Percentiles rank a stretch among this genome's conserved stretches.
Conservation (phyloP, 2,888 invertebrate species). For the Pseudoips prasinana region DNA sequence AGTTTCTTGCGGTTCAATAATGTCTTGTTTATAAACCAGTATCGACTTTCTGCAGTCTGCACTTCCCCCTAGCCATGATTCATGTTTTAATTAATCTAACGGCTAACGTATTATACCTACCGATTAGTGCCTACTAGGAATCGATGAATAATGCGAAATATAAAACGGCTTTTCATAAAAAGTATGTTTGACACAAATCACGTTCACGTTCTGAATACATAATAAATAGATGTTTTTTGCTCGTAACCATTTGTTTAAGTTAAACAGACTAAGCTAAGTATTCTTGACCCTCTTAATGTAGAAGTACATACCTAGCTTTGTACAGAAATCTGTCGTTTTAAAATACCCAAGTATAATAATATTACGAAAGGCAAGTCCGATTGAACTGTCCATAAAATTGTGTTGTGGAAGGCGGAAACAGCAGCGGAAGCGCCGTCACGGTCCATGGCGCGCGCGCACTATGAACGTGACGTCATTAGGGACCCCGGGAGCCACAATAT, state of each 20-base stretch:
- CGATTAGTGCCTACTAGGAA: too few relatives aligned
- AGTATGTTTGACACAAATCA: conserved; percentile 28
- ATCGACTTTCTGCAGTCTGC: conserved; percentile 43
- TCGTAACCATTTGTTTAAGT: conserved; percentile 5
- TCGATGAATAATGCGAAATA: conserved; percentile 12
- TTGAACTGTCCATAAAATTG: conserved; percentile 67
- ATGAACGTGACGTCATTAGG: conserved; percentile 62
- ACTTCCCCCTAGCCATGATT: conserved; percentile 38
- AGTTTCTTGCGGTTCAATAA: conserved; percentile 60
- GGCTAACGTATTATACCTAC: conserved; percentile 6
- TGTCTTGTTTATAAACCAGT: conserved; percentile 39
- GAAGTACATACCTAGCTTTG: conserved; percentile 6
- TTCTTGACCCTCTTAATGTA: conserved; percentile 26
- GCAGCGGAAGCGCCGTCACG: conserved; percentile 74
- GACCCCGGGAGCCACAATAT: conserved; percentile 38
- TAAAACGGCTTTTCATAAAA: conserved; percentile 19
- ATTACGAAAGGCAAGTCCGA: conserved; percentile 57
- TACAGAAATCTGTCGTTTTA: conserved; percentile 16
- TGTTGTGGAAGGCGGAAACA: conserved; percentile 73
- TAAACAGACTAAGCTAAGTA: conserved; percentile 19
- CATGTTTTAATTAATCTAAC: conserved; percentile 24
- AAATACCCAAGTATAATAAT: conserved; percentile 13
- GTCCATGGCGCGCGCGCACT: conserved; percentile 61
- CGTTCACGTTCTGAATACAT: conserved; percentile 25
- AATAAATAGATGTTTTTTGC: conserved; percentile 20